phyloP scores from a whole-genome alignment of 2,888 invertebrate genomes.

The Dryomyza anilis region DNA sequence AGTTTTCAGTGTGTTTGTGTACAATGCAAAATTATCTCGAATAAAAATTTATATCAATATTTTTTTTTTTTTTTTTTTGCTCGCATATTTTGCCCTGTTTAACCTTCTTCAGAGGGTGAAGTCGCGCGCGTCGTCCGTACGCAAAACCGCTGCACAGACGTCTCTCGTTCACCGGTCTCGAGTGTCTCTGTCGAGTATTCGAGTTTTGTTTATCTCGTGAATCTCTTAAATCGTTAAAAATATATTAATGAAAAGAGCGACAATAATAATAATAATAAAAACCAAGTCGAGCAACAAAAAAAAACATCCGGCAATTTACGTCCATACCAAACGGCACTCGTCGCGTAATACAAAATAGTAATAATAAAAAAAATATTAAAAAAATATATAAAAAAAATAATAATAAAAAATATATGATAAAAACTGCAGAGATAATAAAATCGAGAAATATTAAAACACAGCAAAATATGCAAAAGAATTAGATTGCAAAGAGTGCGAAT shows the following conservation, averaged over 20 bases:
- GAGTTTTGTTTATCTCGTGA: background rate
- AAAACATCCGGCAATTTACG: constrained; percentile 21
- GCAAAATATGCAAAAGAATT: too few relatives aligned
- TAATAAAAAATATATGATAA: too few relatives aligned
- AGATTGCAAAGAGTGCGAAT: background rate
- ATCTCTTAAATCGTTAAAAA: background rate
- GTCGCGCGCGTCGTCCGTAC: too few relatives aligned
- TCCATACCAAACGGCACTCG: too few relatives aligned
- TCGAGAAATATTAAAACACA: background rate
- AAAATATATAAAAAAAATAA: too few relatives aligned
- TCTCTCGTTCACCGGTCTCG: background rate
- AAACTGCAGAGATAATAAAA: background rate
- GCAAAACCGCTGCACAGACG: too few relatives aligned
- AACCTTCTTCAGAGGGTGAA: too few relatives aligned
- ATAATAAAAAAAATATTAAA: too few relatives aligned
- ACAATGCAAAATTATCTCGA: background rate
- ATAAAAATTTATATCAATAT: background rate
- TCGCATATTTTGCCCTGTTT: background rate
- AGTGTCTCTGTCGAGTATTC: background rate
- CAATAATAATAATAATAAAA: background rate
- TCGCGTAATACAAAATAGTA: too few relatives aligned
- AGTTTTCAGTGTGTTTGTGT: too few relatives aligned
- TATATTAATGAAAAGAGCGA: background rate
- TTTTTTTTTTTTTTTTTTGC: background rate
- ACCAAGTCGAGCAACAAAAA: background rate